Conservation (phyloP, 1,140 invertebrate genomes). For the Drosophila nasuta region DNA sequence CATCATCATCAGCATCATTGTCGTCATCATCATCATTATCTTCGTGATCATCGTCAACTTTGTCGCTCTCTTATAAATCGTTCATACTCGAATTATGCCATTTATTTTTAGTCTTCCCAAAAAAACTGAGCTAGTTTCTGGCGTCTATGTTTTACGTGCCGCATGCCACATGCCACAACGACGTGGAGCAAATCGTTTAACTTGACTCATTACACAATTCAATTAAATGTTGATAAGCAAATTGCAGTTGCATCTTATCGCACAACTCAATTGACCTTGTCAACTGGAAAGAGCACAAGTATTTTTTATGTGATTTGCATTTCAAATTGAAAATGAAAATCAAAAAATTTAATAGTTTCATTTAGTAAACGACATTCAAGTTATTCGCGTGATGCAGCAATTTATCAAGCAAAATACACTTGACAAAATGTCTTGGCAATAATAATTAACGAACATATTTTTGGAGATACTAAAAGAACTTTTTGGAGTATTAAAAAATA, state of each 20-base stretch:
- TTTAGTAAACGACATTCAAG: slow-evolving; percentile 21
- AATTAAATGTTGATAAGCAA: neutral
- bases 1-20: slow-evolving; percentile 11
- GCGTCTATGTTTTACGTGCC: slow-evolving; percentile 1
- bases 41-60: slow-evolving; percentile 38
- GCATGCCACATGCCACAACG: neutral
- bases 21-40: slow-evolving; percentile 32
- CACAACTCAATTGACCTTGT: neutral
- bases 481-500: neutral
- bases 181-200: neutral
- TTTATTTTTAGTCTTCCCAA: slow-evolving; percentile 65
- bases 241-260: neutral
- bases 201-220: neutral
- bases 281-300: neutral
- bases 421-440: neutral
- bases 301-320: neutral
- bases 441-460: neutral
- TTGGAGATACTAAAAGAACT: neutral
- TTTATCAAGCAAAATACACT: slow-evolving; percentile 17
- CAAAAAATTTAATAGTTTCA: slow-evolving; percentile 9
- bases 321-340: neutral
- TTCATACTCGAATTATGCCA: slow-evolving; percentile 67
- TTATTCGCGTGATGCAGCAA: slow-evolving; percentile 25
- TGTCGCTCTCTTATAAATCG: slow-evolving; percentile 54
- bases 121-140: slow-evolving; percentile 15